Evolutionary conservation across 2,888 invertebrate genomes (phyloP), one percentile per base, ranked within the genome.

Genomic region (Orchestes rusci): DNA sequence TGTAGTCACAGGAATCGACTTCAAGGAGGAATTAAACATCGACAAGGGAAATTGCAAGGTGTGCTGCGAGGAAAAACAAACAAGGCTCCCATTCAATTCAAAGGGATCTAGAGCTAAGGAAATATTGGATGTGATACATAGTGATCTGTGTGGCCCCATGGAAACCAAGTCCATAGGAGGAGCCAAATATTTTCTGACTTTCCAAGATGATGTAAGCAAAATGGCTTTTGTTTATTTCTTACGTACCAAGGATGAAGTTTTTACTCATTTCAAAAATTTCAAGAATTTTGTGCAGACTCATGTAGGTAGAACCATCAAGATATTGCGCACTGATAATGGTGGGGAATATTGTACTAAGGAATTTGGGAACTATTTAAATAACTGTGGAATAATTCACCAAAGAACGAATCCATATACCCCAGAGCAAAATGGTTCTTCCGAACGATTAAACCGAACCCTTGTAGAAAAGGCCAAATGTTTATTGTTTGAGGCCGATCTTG

Each of bases 21-120:
- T n/a, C n/a, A n/a, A n/a, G n/a, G n/a, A n/a, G n/a, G n/a, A n/a
- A n/a, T 29, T n/a, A n/a, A n/a, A n/a, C n/a, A n/a, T n/a, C n/a
- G n/a, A n/a, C n/a, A n/a, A n/a, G n/a, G n/a, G n/a, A 17, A 35
- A 48, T 23, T 48, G 46, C 42, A 40, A 29, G 33, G 34, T 43
- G n/a, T 54, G 58, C 36, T 55, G 44, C 56, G 58, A 62, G 38
- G 60, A 53, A 0, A 62, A 61, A 38, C 58, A 61, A 33, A 7
- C 41, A 2, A 48, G 60, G 13, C 51, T 58, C 28, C 58, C 60
- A 10, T 63, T 63, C 40, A 35, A 41, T n/a, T n/a, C n/a, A n/a
- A n/a, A n/a, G n/a, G n/a, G n/a, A n/a, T n/a, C n/a, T n/a, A n/a
- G n/a, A n/a, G n/a, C n/a, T n/a, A n/a, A n/a, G n/a, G n/a, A n/a